These are phyloP conservation scores for Nesidiocoris tenuis DNA, from an alignment of 2,888 invertebrate genomes.

Conservation along the genomic window DNA sequence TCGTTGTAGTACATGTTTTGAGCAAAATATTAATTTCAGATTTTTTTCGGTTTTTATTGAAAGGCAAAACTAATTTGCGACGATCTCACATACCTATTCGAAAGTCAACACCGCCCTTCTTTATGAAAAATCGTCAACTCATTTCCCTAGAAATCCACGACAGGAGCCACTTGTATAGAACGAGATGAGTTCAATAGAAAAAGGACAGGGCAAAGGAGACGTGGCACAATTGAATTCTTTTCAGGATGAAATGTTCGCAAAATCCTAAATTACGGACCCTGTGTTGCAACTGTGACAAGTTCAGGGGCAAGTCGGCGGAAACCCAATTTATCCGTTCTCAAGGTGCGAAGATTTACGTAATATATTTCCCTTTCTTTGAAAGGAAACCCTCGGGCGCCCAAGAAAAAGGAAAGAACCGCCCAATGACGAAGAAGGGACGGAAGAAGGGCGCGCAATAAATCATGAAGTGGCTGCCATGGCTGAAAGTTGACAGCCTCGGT, in stretches of 20 bases:
- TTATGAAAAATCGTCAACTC: too few relatives aligned
- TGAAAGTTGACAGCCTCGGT: slow-evolving; percentile 32
- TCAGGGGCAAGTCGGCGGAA: background rate
- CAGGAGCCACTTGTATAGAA: too few relatives aligned
- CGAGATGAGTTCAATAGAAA: too few relatives aligned
- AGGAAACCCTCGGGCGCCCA: background rate
- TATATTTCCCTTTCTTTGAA: background rate
- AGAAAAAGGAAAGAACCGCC: background rate
- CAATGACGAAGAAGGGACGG: too few relatives aligned
- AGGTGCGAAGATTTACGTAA: background rate
- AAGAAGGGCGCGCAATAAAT: slow-evolving; percentile 6
- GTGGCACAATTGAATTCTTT: background rate
- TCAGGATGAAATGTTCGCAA: background rate
- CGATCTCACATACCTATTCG: too few relatives aligned
- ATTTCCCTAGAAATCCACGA: too few relatives aligned
- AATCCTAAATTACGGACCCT: background rate
- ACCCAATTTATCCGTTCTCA: background rate
- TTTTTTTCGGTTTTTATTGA: too few relatives aligned
- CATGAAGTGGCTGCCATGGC: slow-evolving; percentile 10
- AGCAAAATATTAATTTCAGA: too few relatives aligned
- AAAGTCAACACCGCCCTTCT: too few relatives aligned
- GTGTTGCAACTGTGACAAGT: background rate
- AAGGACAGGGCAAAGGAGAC: too few relatives aligned
- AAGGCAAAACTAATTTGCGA: too few relatives aligned
- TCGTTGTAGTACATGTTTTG: too few relatives aligned